These are phyloP conservation scores for Ganaspis brasiliensis DNA, from an alignment of 2,888 invertebrate genomes.

Conservation along the genomic window DNA sequence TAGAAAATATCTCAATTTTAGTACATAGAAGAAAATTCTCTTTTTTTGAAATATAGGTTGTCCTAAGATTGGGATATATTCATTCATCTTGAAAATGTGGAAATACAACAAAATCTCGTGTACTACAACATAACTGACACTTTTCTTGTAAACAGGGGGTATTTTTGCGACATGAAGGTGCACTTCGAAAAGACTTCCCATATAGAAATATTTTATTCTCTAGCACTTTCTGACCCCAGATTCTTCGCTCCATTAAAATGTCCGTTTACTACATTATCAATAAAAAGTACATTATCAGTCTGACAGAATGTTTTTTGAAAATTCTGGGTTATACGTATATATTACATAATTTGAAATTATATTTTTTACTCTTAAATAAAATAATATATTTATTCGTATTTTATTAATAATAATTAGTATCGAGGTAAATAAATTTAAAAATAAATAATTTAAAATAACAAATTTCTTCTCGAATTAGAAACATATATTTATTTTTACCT, in stretches of 20 bases:
- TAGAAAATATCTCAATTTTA: neutral
- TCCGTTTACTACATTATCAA: neutral
- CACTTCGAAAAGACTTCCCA: conserved; percentile 27
- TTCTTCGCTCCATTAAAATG: neutral
- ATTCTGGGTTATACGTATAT: neutral
- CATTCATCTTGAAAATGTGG: conserved; percentile 37
- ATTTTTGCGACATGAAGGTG: conserved; percentile 19
- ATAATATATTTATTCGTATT: too few relatives aligned
- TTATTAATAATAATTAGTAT: too few relatives aligned
- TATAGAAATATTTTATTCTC: conserved; percentile 24
- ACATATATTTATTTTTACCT: too few relatives aligned
- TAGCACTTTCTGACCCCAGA: conserved; percentile 19
- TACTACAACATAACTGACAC: conserved; percentile 10
- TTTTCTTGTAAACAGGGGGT: conserved; percentile 7
- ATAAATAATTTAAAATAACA: too few relatives aligned
- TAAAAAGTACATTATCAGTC: conserved; percentile 3
- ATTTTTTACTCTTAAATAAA: too few relatives aligned
- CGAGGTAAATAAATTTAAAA: too few relatives aligned
- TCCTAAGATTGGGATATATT: neutral
- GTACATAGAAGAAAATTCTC: neutral
- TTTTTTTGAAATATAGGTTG: conserved; percentile 9
- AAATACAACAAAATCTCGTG: conserved; percentile 8
- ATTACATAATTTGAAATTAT: too few relatives aligned
- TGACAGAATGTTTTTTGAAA: neutral
- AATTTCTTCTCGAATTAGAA: too few relatives aligned